phyloP scores from a whole-genome alignment of 1,140 invertebrate genomes.

The Leptonema lineaticorne region DNA sequence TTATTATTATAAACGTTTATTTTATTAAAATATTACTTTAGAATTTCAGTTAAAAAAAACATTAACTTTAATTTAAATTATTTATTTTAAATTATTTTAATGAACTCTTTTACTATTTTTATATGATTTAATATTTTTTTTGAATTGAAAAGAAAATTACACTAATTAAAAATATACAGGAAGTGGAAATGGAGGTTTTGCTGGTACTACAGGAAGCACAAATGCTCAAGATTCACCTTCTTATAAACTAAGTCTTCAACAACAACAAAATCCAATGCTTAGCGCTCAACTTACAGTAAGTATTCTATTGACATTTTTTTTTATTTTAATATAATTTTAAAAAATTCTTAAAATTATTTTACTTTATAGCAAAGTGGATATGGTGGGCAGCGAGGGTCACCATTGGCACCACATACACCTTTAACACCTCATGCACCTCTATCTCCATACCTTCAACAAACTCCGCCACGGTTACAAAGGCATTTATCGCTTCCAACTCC shows the following conservation, averaged over 20 bases:
- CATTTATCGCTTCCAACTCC: slow-evolving; percentile 37
- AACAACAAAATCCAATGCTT: slow-evolving; percentile 78
- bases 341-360: not conserved
- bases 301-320: slow-evolving; percentile 24
- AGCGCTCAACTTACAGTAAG: slow-evolving; percentile 74
- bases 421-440: slow-evolving; percentile 49
- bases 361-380: slow-evolving; percentile 37
- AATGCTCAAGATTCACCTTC: slow-evolving; percentile 37
- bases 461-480: slow-evolving; percentile 50
- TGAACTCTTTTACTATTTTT: not conserved
- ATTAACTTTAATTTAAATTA: not conserved
- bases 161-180: not conserved
- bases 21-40: not conserved
- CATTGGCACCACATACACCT: slow-evolving; percentile 54
- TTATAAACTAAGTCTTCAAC: slow-evolving; percentile 50
- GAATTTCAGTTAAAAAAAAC: not conserved
- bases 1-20: not conserved
- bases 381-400: slow-evolving; percentile 44
- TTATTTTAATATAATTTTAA: not conserved
- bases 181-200: slow-evolving; percentile 9
- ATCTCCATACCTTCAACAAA: slow-evolving; percentile 45
- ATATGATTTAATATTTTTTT: not conserved
- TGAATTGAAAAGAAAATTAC: too few relatives aligned
- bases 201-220: slow-evolving; percentile 27
- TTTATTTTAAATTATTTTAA: not conserved